phyloP scores from a whole-genome alignment of 2,797 vertebrate genomes.

The Thunnus albacares region DNA sequence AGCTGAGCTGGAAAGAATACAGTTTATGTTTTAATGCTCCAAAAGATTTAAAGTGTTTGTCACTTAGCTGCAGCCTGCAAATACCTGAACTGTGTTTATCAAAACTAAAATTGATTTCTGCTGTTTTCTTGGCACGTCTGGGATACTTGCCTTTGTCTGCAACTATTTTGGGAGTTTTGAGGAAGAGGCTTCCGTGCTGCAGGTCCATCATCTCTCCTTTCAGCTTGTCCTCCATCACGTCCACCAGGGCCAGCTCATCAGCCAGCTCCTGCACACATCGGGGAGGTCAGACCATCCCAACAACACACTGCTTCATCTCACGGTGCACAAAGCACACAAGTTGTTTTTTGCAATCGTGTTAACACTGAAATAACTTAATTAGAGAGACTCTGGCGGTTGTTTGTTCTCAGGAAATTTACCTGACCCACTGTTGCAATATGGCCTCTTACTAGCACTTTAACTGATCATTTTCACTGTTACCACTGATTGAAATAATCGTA shows the following conservation, averaged over 20 bases:
- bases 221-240: constrained; percentile 96
- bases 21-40: no score
- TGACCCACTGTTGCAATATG: neutral
- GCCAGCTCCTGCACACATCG: constrained; percentile 86
- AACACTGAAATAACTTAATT: neutral
- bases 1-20: neutral
- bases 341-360: neutral
- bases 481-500: neutral
- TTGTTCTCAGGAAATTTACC: neutral
- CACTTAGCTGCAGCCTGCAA: neutral
- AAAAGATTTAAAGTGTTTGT: no score
- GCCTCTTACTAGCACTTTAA: neutral
- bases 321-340: neutral
- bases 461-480: neutral
- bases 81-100: neutral
- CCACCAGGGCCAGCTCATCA: constrained; percentile 95
- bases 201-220: constrained; percentile 99
- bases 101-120: neutral
- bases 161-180: constrained; percentile 93
- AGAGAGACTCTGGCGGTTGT: neutral
- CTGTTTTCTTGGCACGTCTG: neutral
- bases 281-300: neutral
- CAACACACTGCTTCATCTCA: neutral
- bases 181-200: constrained; percentile 95
- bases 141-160: constrained; percentile 89